Evolutionary conservation across 1,140 invertebrate species (phyloP), one percentile per base, ranked within the genome.

Genomic region (Telenomus remus): DNA sequence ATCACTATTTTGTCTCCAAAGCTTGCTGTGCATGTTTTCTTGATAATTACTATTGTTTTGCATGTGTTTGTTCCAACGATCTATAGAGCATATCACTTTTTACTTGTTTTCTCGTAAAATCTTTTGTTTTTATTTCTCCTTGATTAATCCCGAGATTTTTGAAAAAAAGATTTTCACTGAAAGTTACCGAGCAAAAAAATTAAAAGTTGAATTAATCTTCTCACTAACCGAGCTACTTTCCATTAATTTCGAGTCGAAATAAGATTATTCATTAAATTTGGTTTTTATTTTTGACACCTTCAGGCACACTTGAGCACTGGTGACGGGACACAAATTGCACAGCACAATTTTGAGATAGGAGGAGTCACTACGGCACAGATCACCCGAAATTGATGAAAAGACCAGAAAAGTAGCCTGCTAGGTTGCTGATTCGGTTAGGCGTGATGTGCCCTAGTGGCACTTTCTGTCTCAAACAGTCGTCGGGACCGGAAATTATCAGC

Each of bases 1-100:
- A 74, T 74, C 55, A 74, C 47, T 68, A 68, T 74, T 74, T 63
- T 68, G 34, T 54, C 55, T 39, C 43, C 50, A 14, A 19, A 53
- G 42, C 14, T 27, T 6, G 1, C 19, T 27, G 19, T 6, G 2
- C 19, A 6, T 74, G 51, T 68, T 68, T 46, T 47, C 57, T 27
- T 27, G 6, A 27, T 27, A 27, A 3, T 27, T 27, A 27, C 19
- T 27, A 27, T 27, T 27, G 19, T 27, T 27, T 27, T 27, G 19
- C 19, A 27, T 27, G 19, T 27, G 19, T 27, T 6, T 27, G 19
- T 27, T 27, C 6, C 19, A 27, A 27, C 19, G 6, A 3, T 27
- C 19, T 27, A n/a, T n/a, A 6, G 19, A 27, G 6, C 19, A 6
- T 27, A 27, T 6, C 2, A 27, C 19, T 27, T 27, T 27, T 27